phyloP scores from a whole-genome alignment of 2,797 vertebrate genomes.

The Sternarchorhynchus goeldii region DNA sequence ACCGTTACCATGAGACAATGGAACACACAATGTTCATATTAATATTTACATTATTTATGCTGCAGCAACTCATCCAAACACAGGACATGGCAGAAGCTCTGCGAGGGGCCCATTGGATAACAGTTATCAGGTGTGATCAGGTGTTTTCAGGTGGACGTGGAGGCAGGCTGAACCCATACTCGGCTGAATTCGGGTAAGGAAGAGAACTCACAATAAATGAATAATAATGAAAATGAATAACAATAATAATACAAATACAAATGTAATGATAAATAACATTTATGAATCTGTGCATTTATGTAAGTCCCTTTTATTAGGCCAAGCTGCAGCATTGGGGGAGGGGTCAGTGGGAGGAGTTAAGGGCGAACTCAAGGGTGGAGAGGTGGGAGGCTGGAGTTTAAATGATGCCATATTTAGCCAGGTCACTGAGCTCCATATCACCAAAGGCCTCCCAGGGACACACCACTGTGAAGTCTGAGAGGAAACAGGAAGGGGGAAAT shows the following conservation, averaged over 20 bases:
- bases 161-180: neutral
- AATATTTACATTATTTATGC: no score
- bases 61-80: no score
- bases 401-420: conserved; percentile 85
- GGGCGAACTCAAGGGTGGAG: conserved; percentile 58
- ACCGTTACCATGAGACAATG: no score
- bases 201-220: conserved; percentile 61
- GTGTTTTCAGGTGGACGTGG: neutral
- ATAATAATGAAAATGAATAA: conserved; percentile 56
- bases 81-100: no score
- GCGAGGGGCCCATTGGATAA: no score
- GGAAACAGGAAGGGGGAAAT: conserved; percentile 44
- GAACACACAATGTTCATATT: no score
- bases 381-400: conserved; percentile 60
- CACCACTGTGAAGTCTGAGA: conserved; percentile 80
- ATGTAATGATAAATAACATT: conserved; percentile 54
- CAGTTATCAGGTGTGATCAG: no score
- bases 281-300: conserved; percentile 63
- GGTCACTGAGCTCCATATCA: conserved; percentile 84
- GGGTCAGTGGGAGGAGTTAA: conserved; percentile 24
- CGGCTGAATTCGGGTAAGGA: no score
- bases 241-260: conserved; percentile 64
- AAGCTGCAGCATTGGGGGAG: conserved; percentile 2
- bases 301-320: conserved; percentile 41
- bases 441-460: conserved; percentile 86